Percentiles rank a stretch among this genome's conserved stretches.
These are phyloP conservation scores for Sarcophaga variegata DNA, from an alignment of 2,888 invertebrate species.

Conservation along the genomic window DNA sequence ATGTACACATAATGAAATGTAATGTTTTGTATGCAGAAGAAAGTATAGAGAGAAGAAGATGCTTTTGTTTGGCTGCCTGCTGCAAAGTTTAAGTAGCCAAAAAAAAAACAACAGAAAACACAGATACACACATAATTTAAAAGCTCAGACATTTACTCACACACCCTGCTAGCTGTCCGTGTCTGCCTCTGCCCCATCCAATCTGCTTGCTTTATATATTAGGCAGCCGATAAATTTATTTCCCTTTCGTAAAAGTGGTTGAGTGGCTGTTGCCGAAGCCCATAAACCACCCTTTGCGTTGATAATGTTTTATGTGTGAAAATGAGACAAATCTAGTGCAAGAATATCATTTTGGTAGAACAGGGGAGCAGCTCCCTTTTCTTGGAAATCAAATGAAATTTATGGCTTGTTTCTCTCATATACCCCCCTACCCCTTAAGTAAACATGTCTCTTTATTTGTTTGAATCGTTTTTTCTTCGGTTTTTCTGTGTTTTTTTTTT, in stretches of 20 bases:
- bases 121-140: constrained; percentile 60
- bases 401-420: constrained; percentile 23
- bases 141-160: constrained; percentile 27
- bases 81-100: constrained; percentile 27
- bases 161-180: not conserved
- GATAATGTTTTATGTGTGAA: constrained; percentile 61
- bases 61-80: not conserved
- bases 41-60: not conserved
- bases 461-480: no score
- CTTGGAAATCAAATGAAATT: constrained; percentile 39
- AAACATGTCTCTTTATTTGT: no score
- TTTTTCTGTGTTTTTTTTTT: not conserved
- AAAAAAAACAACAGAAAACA: constrained; percentile 14
- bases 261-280: not conserved
- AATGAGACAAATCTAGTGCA: constrained; percentile 69
- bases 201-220: no score
- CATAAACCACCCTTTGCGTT: constrained; percentile 62
- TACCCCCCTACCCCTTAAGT: not conserved
- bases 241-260: not conserved
- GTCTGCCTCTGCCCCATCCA: not conserved
- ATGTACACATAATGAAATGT: no score
- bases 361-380: not conserved
- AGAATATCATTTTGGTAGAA: not conserved
- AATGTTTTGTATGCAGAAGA: no score
- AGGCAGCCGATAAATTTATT: not conserved